A percentile compares a stretch with the other conserved stretches of the same genome.
phyloP scores from a whole-genome alignment of 2,888 invertebrate genomes.

The Aspidiotus rigidus region DNA sequence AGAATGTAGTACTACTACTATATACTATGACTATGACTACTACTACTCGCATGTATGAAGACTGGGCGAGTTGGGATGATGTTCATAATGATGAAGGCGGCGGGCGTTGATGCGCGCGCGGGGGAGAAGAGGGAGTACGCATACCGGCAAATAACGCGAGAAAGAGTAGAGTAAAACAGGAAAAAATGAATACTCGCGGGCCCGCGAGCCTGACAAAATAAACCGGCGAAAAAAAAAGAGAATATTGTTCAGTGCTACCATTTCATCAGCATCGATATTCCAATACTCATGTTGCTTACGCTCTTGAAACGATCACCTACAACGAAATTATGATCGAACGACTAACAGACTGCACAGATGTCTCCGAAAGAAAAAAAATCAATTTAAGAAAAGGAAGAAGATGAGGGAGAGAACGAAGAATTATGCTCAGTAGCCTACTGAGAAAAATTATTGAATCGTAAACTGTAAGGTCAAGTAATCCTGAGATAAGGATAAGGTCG shows the following conservation, averaged over 20 bases:
- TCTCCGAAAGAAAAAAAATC: too few species aligned
- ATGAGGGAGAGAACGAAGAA: too few species aligned
- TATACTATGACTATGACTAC: background rate
- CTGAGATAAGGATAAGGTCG: too few species aligned
- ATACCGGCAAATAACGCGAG: slow-evolving; percentile 5
- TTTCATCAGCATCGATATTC: background rate
- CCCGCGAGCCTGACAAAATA: background rate
- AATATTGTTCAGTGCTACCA: slow-evolving; percentile 7
- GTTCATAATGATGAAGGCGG: slow-evolving; percentile 1
- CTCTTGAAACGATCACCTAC: background rate
- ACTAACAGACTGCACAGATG: too few species aligned
- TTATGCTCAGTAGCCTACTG: too few species aligned
- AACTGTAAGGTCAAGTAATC: too few species aligned
- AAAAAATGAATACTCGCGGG: background rate
- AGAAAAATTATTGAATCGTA: too few species aligned
- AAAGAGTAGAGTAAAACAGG: slow-evolving; percentile 3
- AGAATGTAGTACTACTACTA: slow-evolving; percentile 15
- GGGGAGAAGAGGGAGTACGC: background rate
- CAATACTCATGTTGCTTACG: background rate
- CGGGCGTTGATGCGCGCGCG: background rate
- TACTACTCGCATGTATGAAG: background rate
- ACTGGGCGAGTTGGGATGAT: background rate
- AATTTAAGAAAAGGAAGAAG: too few species aligned
- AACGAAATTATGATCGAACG: too few species aligned
- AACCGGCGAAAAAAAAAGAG: background rate